Percentiles rank a stretch among this genome's conserved stretches.
Evolutionary conservation across 1,140 invertebrate species (phyloP).

Genomic region (Orius insidiosus): DNA sequence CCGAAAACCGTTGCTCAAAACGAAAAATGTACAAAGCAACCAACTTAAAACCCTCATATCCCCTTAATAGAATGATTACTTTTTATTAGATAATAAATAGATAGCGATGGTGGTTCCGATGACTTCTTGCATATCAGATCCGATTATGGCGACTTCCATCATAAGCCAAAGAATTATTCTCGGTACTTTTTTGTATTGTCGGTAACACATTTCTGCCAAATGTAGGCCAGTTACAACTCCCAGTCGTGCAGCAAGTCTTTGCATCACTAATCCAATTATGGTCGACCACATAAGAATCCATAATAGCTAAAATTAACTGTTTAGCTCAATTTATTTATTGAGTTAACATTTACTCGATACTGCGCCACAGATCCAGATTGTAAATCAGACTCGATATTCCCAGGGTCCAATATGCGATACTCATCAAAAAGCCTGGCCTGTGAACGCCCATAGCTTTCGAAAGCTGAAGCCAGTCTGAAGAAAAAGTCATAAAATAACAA

Average conservation of each 20-base stretch:
- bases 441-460: constrained; percentile 82
- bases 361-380: constrained; percentile 62
- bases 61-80: too few species aligned
- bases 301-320: constrained; percentile 55
- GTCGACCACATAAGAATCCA: constrained; percentile 81
- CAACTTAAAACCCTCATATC: too few species aligned
- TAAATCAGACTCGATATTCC: constrained; percentile 85
- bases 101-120: constrained; percentile 82
- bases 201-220: constrained; percentile 65
- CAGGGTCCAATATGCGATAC: constrained; percentile 87
- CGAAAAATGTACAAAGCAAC: too few species aligned
- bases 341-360: constrained; percentile 71
- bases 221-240: constrained; percentile 72
- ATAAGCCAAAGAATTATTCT: constrained; percentile 77
- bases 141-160: constrained; percentile 88
- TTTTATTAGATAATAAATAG: constrained; percentile 65
- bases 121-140: constrained; percentile 84
- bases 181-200: constrained; percentile 57
- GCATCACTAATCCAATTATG: constrained; percentile 69
- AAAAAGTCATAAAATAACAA: too few species aligned
- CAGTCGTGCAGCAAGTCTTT: constrained; percentile 63
- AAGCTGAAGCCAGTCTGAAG: constrained; percentile 55
- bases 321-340: too few species aligned
- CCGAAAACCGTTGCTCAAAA: too few species aligned
- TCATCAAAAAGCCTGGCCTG: constrained; percentile 88